Evolutionary conservation across 2,797 vertebrate genomes (phyloP), one percentile per base, ranked within the genome.

Genomic region (Sebastes dallii): DNA sequence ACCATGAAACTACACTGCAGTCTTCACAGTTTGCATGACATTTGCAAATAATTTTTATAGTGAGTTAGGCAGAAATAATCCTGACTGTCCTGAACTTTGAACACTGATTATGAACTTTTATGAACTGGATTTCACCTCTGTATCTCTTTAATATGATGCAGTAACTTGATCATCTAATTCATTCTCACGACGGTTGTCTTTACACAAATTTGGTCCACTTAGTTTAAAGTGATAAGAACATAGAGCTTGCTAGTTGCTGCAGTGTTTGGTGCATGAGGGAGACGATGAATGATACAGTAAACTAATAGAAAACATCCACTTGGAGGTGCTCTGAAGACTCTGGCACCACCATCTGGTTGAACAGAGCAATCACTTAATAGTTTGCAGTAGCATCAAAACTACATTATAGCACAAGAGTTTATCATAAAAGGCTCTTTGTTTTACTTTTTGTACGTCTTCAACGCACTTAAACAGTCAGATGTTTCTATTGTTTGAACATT

Each of bases 331-430:
- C 29, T 58, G 16, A 5, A 5, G 42, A 16, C 20, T 82, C 56
- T 81, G 46, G 72, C 64, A 11, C 72, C 71, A 78, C 50, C 74
- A 18, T 74, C 25, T 75, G 73, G 77, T 30, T 66, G 22, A 72
- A 69, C 16, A 29, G n/a, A 16, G 42, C 11, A 70, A 56, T 59
- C 8, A 8, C 14, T 14, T 60, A 22, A 64, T 1, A 67, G 2
- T 71, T 70, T 66, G 12, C 22, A 64, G 54, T 18, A 27, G 18
- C 66, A 42, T 13, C 6, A 65, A 68, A 79, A 52, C 18, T 61
- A 42, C 42, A 68, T 36, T 12, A 50, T 50, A n/a, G 13, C 7
- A 30, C 55, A 61, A 18, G 6, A 29, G 22, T 72, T 69, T 42
- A 5, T 42, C 27, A 64, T 46, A 11, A 64, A 65, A 70, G n/a